Conservation (phyloP, 2,888 invertebrate genomes). For the Lucinisca nassula region DNA sequence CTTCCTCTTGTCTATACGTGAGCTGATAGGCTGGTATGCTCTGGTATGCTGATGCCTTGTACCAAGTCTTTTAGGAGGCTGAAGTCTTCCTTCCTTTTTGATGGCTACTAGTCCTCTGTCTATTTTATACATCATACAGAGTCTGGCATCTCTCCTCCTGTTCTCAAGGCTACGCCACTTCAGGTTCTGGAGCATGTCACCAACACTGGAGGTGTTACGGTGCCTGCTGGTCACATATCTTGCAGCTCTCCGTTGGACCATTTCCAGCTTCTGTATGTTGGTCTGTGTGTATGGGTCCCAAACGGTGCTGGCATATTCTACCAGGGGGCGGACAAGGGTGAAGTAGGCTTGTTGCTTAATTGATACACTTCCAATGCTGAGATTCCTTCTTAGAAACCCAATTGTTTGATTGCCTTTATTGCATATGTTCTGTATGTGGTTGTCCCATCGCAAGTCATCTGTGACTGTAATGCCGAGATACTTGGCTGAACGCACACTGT, state of each 20-base stretch:
- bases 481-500: slow-evolving; percentile 13
- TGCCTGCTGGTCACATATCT: neutral
- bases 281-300: slow-evolving; percentile 12
- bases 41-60: too few relatives aligned
- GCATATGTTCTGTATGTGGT: slow-evolving; percentile 36
- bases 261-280: slow-evolving; percentile 11
- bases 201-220: too few relatives aligned
- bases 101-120: too few relatives aligned
- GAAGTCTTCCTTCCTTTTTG: too few relatives aligned
- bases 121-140: too few relatives aligned
- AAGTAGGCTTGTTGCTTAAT: slow-evolving; percentile 9
- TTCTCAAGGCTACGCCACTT: too few relatives aligned
- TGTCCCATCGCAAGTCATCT: slow-evolving; percentile 35
- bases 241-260: slow-evolving; percentile 14
- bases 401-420: slow-evolving; percentile 28
- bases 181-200: too few relatives aligned
- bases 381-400: slow-evolving; percentile 39
- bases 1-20: too few relatives aligned
- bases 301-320: neutral
- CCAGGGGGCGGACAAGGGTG: neutral
- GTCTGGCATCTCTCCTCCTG: too few relatives aligned
- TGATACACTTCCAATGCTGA: neutral
- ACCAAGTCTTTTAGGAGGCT: too few relatives aligned
- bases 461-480: slow-evolving; percentile 29
- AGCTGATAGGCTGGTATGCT: too few relatives aligned